Evolutionary conservation across 2,888 invertebrate genomes (phyloP), one percentile per base, ranked within the genome.

Genomic region (Scelioninae gen. 1): DNA sequence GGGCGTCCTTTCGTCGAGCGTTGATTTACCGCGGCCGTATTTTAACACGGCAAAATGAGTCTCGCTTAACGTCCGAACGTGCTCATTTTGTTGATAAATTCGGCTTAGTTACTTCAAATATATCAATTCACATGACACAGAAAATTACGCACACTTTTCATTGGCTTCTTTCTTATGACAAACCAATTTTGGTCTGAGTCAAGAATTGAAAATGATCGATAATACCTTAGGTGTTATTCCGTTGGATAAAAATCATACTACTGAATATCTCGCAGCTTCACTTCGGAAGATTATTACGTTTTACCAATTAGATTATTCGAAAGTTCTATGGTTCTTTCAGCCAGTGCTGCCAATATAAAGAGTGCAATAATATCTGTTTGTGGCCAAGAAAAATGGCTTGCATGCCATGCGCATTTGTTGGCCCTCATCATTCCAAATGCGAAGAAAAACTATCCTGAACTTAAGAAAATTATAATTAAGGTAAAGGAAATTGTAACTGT

Each of bases 171-270:
- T 43, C n/a, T 43, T 2, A 43, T 43, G 13, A 43, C 5, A 43
- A 43, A 43, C 5, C 10, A 43, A 43, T n/a, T n/a, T 10, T n/a
- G 13, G n/a, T n/a, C n/a, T 43, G n/a, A 10, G 43, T n/a, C n/a
- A n/a, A 11, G 43, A n/a, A 43, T n/a, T 43, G 43, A 43, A 49
- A 16, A 23, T 16, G 47, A 15, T 9, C 1, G 7, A 49, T 16
- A 15, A 34, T 10, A 34, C 34, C 5, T 34, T 85, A 6, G 83
- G 84, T 51, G 68, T 84, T 31, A 75, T 83, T 43, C 82, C 83
- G 5, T 15, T 87, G 34, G 15, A 58, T 43, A 78, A 75, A 51
- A 82, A 69, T 11, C 85, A 86, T 47, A 86, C 87, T 11, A 51
- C 85, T 2, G 56, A 77, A 6, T 85, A 85, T 51, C 68, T 85